These are phyloP conservation scores for Eumaeus atala DNA, from an alignment of 1,140 invertebrate genomes.

Conservation along the genomic window DNA sequence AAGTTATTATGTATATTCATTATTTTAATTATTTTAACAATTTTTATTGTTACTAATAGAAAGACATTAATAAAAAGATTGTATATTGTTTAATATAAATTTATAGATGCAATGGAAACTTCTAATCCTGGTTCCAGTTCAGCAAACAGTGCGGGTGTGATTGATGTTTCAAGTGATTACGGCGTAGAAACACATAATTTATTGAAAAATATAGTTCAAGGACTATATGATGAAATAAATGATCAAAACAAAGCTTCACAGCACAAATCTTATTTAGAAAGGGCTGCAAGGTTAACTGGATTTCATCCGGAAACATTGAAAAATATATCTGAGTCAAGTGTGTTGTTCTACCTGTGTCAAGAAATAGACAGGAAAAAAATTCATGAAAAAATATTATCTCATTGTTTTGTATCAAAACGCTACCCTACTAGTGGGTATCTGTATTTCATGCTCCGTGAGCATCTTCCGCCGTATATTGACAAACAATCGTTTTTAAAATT, in stretches of 20 bases:
- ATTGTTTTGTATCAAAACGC: conserved; percentile 20
- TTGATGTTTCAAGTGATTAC: not conserved
- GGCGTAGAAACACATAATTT: conserved; percentile 17
- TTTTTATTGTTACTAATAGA: too few relatives aligned
- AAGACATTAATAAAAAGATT: too few relatives aligned
- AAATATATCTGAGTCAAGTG: not conserved
- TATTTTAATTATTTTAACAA: too few relatives aligned
- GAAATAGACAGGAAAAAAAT: conserved; percentile 25
- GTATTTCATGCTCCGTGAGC: conserved; percentile 19
- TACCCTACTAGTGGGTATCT: conserved; percentile 29
- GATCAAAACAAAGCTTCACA: not conserved
- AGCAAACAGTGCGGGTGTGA: too few relatives aligned
- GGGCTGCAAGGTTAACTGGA: conserved; percentile 20
- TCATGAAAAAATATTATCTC: conserved; percentile 15
- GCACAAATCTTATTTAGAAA: not conserved
- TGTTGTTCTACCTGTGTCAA: not conserved
- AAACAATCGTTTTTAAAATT: conserved; percentile 30
- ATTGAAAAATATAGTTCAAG: conserved; percentile 12
- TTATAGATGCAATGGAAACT: not conserved
- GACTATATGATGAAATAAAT: conserved; percentile 14
- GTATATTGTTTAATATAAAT: not conserved
- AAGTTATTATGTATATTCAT: too few relatives aligned
- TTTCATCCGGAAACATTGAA: conserved; percentile 5
- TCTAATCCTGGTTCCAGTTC: too few relatives aligned
- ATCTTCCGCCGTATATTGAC: conserved; percentile 28